Evolutionary conservation across 2,888 invertebrate genomes (phyloP), one percentile per base, ranked within the genome.

Genomic region (Ommatoiulus sabulosus): DNA sequence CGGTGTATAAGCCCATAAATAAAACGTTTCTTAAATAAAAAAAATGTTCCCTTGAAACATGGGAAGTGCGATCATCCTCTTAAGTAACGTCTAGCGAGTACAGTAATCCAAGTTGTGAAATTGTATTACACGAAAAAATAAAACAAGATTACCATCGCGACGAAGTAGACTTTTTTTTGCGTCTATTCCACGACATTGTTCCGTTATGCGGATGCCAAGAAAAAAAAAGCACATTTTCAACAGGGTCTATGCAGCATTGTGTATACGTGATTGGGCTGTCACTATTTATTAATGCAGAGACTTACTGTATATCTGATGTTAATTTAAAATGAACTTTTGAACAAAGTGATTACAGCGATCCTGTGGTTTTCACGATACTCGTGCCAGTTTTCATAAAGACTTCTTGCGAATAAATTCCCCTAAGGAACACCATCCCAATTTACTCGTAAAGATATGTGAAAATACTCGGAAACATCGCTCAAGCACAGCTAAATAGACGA

Each of bases 121-220:
- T 63, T 63, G 63, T 63, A 63, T 63, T 63, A 63, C 17, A n/a
- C 63, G 63, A 63, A 63, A 63, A 63, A 63, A 63, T n/a, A 63
- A 63, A 17, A 63, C 63, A 63, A 63, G 63, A 63, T 63, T n/a
- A 7, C 17, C 17, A 63, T 63, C 63, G 15, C 17, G 20, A 63
- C 63, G n/a, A 63, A 63, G n/a, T 63, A 63, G n/a, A n/a, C 63
- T n/a, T 57, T 57, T 12, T 63, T 63, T 63, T 63, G 63, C 63
- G 17, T 63, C 17, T 63, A n/a, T n/a, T 63, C n/a, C 3, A 20
- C 3, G 6, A 63, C 63, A 63, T 6, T 63, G 20, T 63, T 17
- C 7, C 7, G 17, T 1, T n/a, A 57, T 57, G 17, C 17, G n/a
- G 7, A n/a, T 17, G 63, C n/a, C n/a, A 15, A 3, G 12, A 12